These are phyloP conservation scores for Sialia sialis DNA, from an alignment of 2,113 vertebrate genomes.

Conservation along the genomic window DNA sequence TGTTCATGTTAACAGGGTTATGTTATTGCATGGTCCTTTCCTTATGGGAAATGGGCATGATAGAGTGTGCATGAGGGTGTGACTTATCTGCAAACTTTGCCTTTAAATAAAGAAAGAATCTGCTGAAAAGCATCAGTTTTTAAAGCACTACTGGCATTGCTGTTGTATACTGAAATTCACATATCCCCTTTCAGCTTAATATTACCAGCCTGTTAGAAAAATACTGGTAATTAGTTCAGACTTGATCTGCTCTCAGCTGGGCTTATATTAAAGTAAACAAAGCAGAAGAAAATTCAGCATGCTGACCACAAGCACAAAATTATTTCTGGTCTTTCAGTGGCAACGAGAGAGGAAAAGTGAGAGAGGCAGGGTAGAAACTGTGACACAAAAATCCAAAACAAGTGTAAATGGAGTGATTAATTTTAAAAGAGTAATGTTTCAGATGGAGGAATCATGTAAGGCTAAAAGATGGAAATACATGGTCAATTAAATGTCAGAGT, in stretches of 20 bases:
- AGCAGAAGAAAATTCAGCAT: not conserved
- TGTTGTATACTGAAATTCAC: not conserved
- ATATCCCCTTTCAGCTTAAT: not conserved
- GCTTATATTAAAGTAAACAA: not conserved
- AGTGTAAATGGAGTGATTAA: not conserved
- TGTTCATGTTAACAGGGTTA: not conserved
- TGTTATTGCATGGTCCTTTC: not conserved
- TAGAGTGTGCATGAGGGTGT: not conserved
- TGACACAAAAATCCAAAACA: not conserved
- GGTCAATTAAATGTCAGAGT: conserved; percentile 18
- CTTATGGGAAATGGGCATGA: not conserved
- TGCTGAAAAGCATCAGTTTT: not conserved
- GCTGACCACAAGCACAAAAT: not conserved
- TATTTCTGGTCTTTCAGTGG: not conserved
- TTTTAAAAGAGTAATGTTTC: not conserved
- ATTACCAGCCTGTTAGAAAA: not conserved
- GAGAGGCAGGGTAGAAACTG: not conserved
- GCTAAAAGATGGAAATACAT: not conserved
- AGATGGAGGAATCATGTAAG: not conserved
- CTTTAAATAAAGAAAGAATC: not conserved
- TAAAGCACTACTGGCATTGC: not conserved
- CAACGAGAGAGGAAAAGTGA: not conserved
- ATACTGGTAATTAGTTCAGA: not conserved
- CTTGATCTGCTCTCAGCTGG: not conserved
- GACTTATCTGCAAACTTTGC: not conserved